These are phyloP conservation scores for Melanogrammus aeglefinus DNA, from an alignment of 2,797 vertebrate species.

Conservation along the genomic window DNA sequence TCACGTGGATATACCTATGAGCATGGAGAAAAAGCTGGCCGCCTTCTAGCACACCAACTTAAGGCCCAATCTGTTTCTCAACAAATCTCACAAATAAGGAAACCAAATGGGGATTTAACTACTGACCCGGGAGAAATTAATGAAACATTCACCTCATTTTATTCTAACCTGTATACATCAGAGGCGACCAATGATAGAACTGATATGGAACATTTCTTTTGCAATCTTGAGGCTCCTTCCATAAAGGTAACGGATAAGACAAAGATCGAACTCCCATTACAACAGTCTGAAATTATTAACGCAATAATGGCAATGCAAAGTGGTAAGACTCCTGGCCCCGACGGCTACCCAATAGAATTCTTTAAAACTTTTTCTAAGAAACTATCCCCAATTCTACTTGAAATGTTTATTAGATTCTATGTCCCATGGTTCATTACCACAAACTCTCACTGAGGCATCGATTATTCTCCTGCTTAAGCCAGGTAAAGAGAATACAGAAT, in stretches of 20 bases:
- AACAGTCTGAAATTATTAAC: slow-evolving; percentile 7
- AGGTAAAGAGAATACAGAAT: no score
- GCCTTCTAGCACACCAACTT: not conserved
- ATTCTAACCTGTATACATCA: not conserved
- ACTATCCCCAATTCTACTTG: not conserved
- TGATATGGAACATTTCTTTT: slow-evolving; percentile 13
- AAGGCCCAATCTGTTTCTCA: not conserved
- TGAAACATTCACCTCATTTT: slow-evolving; percentile 11
- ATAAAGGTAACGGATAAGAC: slow-evolving; percentile 1
- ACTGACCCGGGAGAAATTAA: not conserved
- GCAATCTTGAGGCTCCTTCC: slow-evolving; percentile 5
- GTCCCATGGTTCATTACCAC: no score
- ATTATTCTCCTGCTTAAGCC: no score
- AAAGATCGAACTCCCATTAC: slow-evolving; percentile 13
- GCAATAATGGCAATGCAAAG: slow-evolving; percentile 6
- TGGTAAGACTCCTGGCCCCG: slow-evolving; percentile 10
- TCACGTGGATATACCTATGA: slow-evolving; percentile 4
- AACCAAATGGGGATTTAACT: slow-evolving; percentile 4
- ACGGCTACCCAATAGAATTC: no score
- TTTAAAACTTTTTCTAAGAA: not conserved
- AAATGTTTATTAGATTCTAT: no score
- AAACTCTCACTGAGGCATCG: no score
- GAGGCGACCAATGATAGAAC: not conserved
- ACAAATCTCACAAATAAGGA: not conserved
- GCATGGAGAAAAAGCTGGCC: not conserved